Evolutionary conservation across 2,797 vertebrate species (phyloP), one percentile per base, ranked within the genome.

Genomic region (Falco peregrinus): DNA sequence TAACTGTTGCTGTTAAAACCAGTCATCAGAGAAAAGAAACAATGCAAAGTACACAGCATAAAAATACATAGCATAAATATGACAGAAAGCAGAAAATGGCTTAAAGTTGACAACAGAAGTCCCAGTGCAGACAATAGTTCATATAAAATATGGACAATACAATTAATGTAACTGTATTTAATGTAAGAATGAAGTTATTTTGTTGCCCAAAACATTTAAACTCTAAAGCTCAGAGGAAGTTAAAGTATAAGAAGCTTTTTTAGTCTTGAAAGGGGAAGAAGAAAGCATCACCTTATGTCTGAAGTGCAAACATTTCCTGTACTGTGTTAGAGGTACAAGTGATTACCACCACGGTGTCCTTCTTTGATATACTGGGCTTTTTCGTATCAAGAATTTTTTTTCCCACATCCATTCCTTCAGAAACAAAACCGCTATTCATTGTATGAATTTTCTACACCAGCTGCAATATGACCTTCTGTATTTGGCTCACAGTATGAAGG

Each of bases 401-500:
- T 3, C 8, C 50, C 19, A 80, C 20, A 87, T 48, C 21, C 47
- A 59, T 60, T 91, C 29, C 59, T 68, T 90, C 73, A 67, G 64
- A 79, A 69, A 71, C 4, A 26, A 50, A 86, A 76, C 41, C 35
- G 33, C 16, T 68, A 41, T 73, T 84, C 28, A 37, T 63, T 86
- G 39, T 60, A 90, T 79, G 79, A 54, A 82, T 87, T 94, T 88
- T 83, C 79, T 87, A 35, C 22, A 81, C 3, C 22, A 86, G 43
- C 47, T 93, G 63, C 64, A 96, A 73, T 85, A 78, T 21, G 11
- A 78, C 76, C 63, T 84, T 83, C 39, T 89, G 33, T 47, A 76
- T 77, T 89, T 93, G 51, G 33, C 28, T 77, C 65, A 94, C 68
- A 95, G 83, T 51, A 80, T 48, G 83, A 85, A 88, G n/a, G 63